Base-by-base conservation (phyloP, 1,140 invertebrate species). In the Pachypeltis micranthus region DNA sequence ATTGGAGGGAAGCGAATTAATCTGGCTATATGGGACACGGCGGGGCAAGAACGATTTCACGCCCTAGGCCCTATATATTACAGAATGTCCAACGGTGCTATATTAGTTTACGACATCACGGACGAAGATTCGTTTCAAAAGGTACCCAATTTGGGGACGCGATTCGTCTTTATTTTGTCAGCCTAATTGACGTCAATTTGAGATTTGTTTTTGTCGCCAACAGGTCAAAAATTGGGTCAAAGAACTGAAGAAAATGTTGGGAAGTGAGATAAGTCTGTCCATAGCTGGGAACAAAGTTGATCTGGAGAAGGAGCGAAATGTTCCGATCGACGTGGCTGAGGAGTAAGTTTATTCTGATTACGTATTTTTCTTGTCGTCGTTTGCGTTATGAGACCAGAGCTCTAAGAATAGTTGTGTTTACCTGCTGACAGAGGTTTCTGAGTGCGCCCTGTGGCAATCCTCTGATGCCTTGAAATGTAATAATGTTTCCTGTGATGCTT, bases 281-380 rank as follows among this genome's bases (percentile, higher is more conserved):
- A 98, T 99, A 74, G 93, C 92, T 65, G 96, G 96, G 51, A 99
- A 99, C 77, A 99, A 99, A 83, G 84, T 88, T 72, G 96, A 99
- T 78, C 78, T 99, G 70, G 93, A 96, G 73, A 90, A 90, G 72
- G 86, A 96, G 59, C 77, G 94, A 69, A 86, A 85, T 69, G 91
- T 98, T 21, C 75, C 80, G 23, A 75, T 88, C 3, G 84, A 90
- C 70, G 90, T 91, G 74, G 95, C 93, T 12, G 88, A 93, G 79
- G 80, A 82, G 89, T 95, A 79, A 82, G 83, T 82, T 19, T n/a
- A n/a, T 61, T 47, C 57, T 47, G 10, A 27, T 39, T 2, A 21
- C 44, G 63, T 66, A n/a, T 23, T 59, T 31, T 16, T 28, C 57
- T 28, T 65, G 62, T 60, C 29, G 57, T 28, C 4, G 16, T 26